Evolutionary conservation across 2,113 vertebrate species (phyloP), one percentile per base, ranked within the genome.

Genomic region (Anarhynchus alexandrinus): DNA sequence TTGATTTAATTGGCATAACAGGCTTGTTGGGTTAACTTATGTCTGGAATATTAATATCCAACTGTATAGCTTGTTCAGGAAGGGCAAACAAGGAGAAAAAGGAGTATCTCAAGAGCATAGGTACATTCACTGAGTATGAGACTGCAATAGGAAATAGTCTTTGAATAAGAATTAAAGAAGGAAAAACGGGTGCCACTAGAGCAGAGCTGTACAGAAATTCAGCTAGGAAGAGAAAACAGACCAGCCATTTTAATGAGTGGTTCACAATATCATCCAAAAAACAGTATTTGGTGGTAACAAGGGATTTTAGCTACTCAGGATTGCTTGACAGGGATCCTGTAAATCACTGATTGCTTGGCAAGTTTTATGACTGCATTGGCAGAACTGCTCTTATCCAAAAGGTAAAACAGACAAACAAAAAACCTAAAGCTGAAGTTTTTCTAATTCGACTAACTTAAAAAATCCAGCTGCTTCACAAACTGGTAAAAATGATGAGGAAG

Each of bases 11-110:
- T 90, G 94, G 86, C 66, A 5, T 61, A 85, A 88, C 34, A 7
- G 88, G 79, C 65, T 92, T 30, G 27, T 93, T 73, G 91, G 93
- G 93, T 66, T 49, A 49, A 71, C 34, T 92, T 78, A 15, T 27
- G 88, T 58, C 86, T 85, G 91, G 88, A 96, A 96, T 96, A 64
- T 88, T 94, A 88, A 96, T 82, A 59, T 64, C 79, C 15, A 13
- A 49, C 9, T 18, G 78, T 15, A 57, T 15, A 5, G 82, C 59
- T 66, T 17, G 30, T 12, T 58, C 5, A 7, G 66, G 78, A 95
- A 95, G 91, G 91, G 70, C 25, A 1, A 59, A 30, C 88, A 61
- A 87, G 93, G 91, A 95, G 90, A 52, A 73, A 29, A 78, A 90
- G 65, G 59, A 93, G 70, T 51, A 36, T 74, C 43, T 79, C 85